Conservation (phyloP, 1,140 invertebrate genomes). For the Pararge aegeria region DNA sequence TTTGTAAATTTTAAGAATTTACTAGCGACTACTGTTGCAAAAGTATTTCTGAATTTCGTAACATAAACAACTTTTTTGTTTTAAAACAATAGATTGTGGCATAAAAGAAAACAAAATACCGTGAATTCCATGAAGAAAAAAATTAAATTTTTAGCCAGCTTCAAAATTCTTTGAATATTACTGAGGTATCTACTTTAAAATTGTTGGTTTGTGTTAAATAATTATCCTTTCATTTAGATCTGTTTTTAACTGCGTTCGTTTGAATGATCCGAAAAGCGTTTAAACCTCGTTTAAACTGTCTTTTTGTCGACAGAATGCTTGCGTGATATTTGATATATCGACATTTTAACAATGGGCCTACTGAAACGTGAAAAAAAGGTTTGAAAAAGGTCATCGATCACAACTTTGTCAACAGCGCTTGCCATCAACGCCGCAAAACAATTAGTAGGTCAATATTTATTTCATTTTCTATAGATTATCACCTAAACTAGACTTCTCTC, state of each 20-base stretch:
- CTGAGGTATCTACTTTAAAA: too few species aligned
- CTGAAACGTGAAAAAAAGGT: conserved; percentile 56
- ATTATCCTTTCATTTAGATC: not conserved
- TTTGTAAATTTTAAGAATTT: not conserved
- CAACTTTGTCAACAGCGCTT: conserved; percentile 63
- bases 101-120: too few species aligned
- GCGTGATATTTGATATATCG: conserved; percentile 44
- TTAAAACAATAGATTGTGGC: too few species aligned
- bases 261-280: conserved; percentile 4
- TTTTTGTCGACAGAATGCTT: conserved; percentile 17
- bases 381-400: conserved; percentile 68
- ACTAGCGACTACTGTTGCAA: not conserved
- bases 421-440: conserved; percentile 68
- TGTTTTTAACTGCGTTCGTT: not conserved
- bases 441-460: conserved; percentile 76
- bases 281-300: conserved; percentile 18
- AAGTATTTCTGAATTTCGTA: not conserved
- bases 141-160: too few species aligned
- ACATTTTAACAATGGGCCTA: conserved; percentile 41
- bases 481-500: too few species aligned
- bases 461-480: conserved; percentile 37
- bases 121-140: too few species aligned
- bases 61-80: not conserved
- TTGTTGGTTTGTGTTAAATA: too few species aligned
- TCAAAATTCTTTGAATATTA: too few species aligned